phyloP scores from a whole-genome alignment of 35 echinoderm and acorn worm genomes.

The Lytechinus variegatus region DNA sequence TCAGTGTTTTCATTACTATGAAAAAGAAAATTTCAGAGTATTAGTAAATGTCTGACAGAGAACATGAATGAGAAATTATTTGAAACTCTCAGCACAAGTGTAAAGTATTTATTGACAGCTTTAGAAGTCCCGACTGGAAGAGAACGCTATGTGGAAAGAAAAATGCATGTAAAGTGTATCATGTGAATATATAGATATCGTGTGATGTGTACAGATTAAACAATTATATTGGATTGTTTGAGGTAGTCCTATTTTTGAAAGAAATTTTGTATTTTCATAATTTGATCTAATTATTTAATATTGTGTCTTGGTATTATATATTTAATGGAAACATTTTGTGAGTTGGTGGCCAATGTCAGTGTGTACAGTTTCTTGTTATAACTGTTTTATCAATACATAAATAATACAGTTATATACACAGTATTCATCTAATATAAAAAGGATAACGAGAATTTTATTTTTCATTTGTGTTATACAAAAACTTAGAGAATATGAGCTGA shows the following conservation, averaged over 20 bases:
- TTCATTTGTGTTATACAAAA: not conserved
- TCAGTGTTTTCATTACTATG: not conserved
- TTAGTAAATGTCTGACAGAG: not conserved
- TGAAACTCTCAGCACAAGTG: not conserved
- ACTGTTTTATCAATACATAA: not conserved
- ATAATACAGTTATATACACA: too few relatives aligned
- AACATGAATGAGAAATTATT: not conserved
- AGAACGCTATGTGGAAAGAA: not conserved
- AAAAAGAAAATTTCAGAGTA: not conserved
- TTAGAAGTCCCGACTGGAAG: not conserved
- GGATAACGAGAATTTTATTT: not conserved
- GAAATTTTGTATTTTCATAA: conserved; percentile 6
- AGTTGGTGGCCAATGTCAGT: not conserved
- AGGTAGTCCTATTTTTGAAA: conserved; percentile 19
- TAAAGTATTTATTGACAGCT: too few relatives aligned
- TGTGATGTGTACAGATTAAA: conserved; percentile 1
- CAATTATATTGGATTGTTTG: not conserved
- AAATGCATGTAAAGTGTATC: not conserved
- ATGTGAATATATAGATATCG: conserved; percentile 14
- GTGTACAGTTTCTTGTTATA: not conserved
- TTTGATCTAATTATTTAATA: not conserved
- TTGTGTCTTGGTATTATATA: not conserved
- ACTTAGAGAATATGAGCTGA: not conserved
- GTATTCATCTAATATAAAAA: not conserved
- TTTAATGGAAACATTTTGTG: not conserved